Base-by-base conservation (phyloP, 2,888 invertebrate genomes). In the Amphipyra tragopoginis region DNA sequence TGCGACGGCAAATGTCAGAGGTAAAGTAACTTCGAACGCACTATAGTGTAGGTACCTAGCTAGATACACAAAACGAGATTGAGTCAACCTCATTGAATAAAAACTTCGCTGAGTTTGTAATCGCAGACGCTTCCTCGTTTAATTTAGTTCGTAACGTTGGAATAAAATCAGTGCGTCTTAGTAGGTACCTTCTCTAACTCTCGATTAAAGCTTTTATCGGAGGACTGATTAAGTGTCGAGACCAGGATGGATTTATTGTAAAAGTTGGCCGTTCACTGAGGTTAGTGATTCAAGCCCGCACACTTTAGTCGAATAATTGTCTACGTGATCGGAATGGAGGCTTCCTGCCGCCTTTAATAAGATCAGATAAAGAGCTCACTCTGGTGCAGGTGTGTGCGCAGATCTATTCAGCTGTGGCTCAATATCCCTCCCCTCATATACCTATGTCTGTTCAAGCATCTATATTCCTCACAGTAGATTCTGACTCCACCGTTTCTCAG, bases 221-320 rank as follows among this genome's bases (percentile, higher is more conserved):
- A 87, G 89, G 90, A 90, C 93, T 93, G 94, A 94, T 94, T 94
- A 94, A 94, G 93, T 94, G 93, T 93, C 93, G 93, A 93, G 90
- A 88, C 89, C 86, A 84, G 89, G 93, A 93, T 92, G 93, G 93
- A 93, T 94, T 94, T 94, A 94, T 94, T 94, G 93, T 94, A 92
- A 94, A 94, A 94, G 94, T 94, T 94, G 87, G 91, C 87, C 92
- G 91, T 93, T 92, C 93, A 84, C 85, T 88, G 91, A 92, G 93
- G 92, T 92, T 93, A 93, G 93, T 93, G 93, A 93, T 93, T 93
- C 93, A 91, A 92, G 91, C 90, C 91, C 89, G 92, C 93, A 90
- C 93, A 92, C 94, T 93, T 92, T 90, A 92, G 90, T 90, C 91
- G 93, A 92, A 94, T 94, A 94, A 94, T 94, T 94, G 94, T 93